These are phyloP conservation scores for Benthosema pterotum DNA, from an alignment of 2,797 vertebrate species.

Conservation along the genomic window DNA sequence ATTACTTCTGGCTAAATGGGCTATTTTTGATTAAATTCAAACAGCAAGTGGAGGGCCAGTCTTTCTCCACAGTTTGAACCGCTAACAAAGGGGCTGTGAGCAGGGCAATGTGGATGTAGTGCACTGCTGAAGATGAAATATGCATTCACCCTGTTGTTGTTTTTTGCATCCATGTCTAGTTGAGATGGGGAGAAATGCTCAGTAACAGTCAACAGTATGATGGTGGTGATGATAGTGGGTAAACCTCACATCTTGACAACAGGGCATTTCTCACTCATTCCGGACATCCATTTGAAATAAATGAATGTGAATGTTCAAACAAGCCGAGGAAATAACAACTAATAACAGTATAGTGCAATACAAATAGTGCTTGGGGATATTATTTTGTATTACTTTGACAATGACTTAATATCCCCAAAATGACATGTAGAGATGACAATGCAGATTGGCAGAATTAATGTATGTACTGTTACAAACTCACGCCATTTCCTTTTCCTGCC, in stretches of 20 bases:
- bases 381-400: slow-evolving; percentile 1
- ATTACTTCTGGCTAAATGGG: slow-evolving; percentile 99
- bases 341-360: not conserved
- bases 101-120: slow-evolving; percentile 89
- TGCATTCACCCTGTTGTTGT: slow-evolving; percentile 80
- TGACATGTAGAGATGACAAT: no score
- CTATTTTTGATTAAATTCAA: slow-evolving; percentile 99
- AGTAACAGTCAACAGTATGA: slow-evolving; percentile 36
- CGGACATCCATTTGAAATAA: slow-evolving; percentile 20
- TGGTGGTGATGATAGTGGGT: slow-evolving; percentile 17
- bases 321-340: slow-evolving; percentile 22
- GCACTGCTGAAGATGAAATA: slow-evolving; percentile 95
- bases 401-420: slow-evolving; percentile 16
- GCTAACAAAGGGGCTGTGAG: slow-evolving; percentile 90
- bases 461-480: slow-evolving; percentile 65
- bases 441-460: not conserved
- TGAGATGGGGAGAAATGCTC: slow-evolving; percentile 78
- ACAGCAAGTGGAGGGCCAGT: slow-evolving; percentile 98
- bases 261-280: slow-evolving; percentile 5
- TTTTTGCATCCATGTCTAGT: slow-evolving; percentile 87
- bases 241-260: slow-evolving; percentile 34
- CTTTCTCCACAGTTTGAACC: slow-evolving; percentile 87
- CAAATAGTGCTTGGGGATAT: not conserved
- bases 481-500: slow-evolving; percentile 86
- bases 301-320: slow-evolving; percentile 14